Percentiles rank a stretch among this genome's conserved stretches.
Conservation (phyloP, 2,797 vertebrate species). For the Parambassis ranga region DNA sequence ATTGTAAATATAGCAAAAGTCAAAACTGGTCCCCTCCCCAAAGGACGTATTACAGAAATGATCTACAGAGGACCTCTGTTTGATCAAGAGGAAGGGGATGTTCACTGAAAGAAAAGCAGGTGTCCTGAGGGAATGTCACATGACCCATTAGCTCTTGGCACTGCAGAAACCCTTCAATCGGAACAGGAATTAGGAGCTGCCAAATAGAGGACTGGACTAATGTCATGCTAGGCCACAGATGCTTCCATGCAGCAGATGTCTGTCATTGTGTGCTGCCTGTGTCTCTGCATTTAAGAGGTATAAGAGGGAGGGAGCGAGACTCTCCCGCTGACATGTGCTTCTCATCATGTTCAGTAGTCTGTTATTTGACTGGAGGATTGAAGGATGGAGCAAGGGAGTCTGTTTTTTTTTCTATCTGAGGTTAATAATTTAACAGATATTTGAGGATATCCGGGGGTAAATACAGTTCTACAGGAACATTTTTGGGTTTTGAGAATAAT, state of each 20-base stretch:
- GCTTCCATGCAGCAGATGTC: slow-evolving; percentile 11
- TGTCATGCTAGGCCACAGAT: slow-evolving; percentile 41
- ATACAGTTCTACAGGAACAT: no score
- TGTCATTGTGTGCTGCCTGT: slow-evolving; percentile 41
- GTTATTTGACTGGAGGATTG: no score
- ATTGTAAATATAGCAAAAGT: slow-evolving; percentile 29
- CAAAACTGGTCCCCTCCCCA: slow-evolving; percentile 4
- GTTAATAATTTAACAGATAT: no score
- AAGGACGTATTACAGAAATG: slow-evolving; percentile 7
- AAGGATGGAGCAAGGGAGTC: no score
- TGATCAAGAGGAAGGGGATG: background rate
- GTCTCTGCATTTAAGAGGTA: slow-evolving; percentile 10
- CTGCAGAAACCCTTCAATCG: slow-evolving; percentile 71
- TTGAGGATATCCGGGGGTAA: no score
- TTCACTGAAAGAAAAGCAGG: slow-evolving; percentile 57
- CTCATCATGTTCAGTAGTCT: background rate
- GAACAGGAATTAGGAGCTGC: slow-evolving; percentile 64
- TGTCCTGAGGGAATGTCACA: slow-evolving; percentile 71
- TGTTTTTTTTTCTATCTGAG: no score
- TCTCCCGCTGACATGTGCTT: slow-evolving; percentile 1
- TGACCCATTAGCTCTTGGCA: slow-evolving; percentile 74
- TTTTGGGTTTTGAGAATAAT: no score
- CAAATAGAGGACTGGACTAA: slow-evolving; percentile 50
- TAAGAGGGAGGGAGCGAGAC: slow-evolving; percentile 4
- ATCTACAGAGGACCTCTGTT: slow-evolving; percentile 68